A percentile compares a stretch with the other conserved stretches of the same genome.
Evolutionary conservation across 1,140 invertebrate species (phyloP).

Genomic region (Samia ricini): DNA sequence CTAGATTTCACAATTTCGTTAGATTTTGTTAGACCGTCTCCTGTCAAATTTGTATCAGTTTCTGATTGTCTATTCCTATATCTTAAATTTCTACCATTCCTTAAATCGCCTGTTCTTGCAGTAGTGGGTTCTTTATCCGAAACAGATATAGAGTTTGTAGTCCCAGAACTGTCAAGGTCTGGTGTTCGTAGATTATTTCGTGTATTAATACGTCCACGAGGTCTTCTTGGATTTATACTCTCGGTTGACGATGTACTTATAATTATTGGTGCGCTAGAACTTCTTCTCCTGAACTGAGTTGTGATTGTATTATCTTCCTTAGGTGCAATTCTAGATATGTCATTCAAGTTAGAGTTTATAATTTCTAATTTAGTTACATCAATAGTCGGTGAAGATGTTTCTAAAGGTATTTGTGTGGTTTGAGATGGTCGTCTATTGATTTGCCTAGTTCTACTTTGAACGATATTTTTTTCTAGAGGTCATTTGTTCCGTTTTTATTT

Average conservation of each 20-base stretch:
- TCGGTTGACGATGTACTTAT: constrained; percentile 36
- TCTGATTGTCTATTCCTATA: constrained; percentile 57
- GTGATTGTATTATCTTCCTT: constrained; percentile 33
- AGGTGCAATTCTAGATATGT: constrained; percentile 40
- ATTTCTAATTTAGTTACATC: constrained; percentile 42
- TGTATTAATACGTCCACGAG: constrained; percentile 49
- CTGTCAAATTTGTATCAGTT: constrained; percentile 69
- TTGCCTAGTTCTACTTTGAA: constrained; percentile 40
- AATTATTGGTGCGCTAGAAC: constrained; percentile 34
- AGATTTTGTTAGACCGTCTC: constrained; percentile 42
- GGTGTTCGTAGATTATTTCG: constrained; percentile 42
- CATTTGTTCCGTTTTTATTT: constrained; percentile 35
- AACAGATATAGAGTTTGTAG: constrained; percentile 54
- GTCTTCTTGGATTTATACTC: constrained; percentile 27
- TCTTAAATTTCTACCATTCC: constrained; percentile 58
- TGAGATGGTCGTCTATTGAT: constrained; percentile 29
- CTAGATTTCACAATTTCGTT: constrained; percentile 59
- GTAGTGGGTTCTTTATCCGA: constrained; percentile 52
- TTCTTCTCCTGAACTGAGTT: constrained; percentile 53
- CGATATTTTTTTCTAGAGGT: constrained; percentile 34
- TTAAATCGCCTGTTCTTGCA: constrained; percentile 45
- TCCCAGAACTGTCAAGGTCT: constrained; percentile 58
- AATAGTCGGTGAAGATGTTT: constrained; percentile 30
- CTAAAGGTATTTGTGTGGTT: constrained; percentile 20
- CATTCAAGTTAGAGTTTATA: constrained; percentile 37